phyloP scores from a whole-genome alignment of 2,113 vertebrate genomes.

The Anseranas semipalmata region DNA sequence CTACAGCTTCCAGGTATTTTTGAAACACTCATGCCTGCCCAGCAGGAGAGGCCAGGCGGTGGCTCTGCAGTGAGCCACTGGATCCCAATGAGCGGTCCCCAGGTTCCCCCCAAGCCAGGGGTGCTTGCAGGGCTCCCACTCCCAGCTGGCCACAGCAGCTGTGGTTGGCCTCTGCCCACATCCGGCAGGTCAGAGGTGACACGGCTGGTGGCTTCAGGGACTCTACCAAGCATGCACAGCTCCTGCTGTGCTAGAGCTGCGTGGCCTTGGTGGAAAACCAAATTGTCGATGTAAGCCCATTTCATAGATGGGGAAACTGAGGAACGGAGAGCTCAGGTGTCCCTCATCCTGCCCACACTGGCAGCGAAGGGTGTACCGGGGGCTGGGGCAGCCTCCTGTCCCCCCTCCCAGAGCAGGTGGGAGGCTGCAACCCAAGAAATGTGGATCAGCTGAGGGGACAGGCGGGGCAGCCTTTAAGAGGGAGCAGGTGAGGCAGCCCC shows the following conservation, averaged over 20 bases:
- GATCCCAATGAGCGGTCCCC: too few species aligned
- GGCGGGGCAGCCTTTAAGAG: background rate
- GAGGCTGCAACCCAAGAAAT: accelerated
- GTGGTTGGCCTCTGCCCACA: background rate
- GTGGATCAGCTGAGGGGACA: background rate
- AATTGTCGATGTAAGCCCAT: accelerated
- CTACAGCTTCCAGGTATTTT: background rate
- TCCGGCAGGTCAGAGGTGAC: background rate
- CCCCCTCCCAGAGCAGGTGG: background rate
- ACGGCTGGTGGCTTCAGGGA: background rate
- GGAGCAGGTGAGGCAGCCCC: background rate
- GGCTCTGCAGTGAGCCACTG: accelerated
- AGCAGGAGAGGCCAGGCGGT: accelerated
- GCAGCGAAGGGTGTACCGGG: accelerated
- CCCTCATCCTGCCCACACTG: accelerated
- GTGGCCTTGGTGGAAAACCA: accelerated
- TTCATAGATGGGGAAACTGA: background rate
- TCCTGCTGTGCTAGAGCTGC: background rate
- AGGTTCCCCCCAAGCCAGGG: background rate
- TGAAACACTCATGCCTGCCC: accelerated
- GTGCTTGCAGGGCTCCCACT: accelerated
- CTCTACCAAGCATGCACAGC: accelerated
- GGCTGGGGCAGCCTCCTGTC: accelerated
- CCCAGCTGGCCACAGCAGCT: accelerated
- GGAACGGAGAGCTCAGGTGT: accelerated